Evolutionary conservation across 1,140 invertebrate genomes (phyloP), one percentile per base, ranked within the genome.

Genomic region (Homarus americanus): DNA sequence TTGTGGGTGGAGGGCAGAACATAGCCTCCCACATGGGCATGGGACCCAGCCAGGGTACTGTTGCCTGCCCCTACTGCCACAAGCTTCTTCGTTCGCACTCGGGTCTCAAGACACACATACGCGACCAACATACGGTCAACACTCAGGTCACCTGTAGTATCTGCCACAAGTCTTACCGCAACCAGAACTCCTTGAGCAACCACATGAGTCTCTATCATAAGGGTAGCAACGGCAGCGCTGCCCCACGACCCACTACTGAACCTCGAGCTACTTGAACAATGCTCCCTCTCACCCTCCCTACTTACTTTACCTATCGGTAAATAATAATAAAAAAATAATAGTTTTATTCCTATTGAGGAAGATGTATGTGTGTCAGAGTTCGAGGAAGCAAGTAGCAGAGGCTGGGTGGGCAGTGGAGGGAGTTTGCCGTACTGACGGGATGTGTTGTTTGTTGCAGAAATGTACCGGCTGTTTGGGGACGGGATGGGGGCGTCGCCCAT

Each of bases 71-170:
- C 40, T 91, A 92, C 49, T 92, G 92, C 83, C 92, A 92, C 87
- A 92, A 92, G 82, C 69, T 79, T 17, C 88, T 92, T 32, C 83
- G 87, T n/a, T 92, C 92, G 12, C 75, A 92, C 78, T 90, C 87
- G 17, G 88, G 88, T 28, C 92, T 92, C 40, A 89, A 89, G 83
- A 92, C 92, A 12, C 92, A 92, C 87, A 87, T 92, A 34, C 87
- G 88, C 20, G 88, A 92, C 69, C 92, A 90, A 63, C 92, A 92
- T 78, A 91, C 87, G 32, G 88, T 82, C 69, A 86, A 91, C 82
- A 90, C 88, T 28, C 87, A 92, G 83, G 92, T 90, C 49, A 86
- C 97, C 91, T 98, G 97, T 95, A 97, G 97, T 94, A 97, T 98
- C 95, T 98, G 97, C 94, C 97, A 97, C 94, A 96, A 97, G 92